Base-by-base conservation (phyloP, 2,888 invertebrate species). In the Bibio marci region DNA sequence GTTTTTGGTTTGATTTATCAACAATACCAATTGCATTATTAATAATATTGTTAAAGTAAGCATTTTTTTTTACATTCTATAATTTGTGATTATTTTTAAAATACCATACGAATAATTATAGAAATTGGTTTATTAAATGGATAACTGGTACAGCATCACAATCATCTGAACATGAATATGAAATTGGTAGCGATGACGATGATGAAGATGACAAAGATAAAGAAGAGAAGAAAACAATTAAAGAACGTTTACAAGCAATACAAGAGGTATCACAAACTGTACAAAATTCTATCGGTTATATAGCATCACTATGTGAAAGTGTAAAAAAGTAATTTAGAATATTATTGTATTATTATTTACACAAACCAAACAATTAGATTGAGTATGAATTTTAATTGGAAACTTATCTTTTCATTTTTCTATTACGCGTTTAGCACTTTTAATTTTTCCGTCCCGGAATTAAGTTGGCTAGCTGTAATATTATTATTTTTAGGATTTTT, bases 181-280 rank as follows among this genome's bases (percentile, higher is more conserved):
- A 80, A 48, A 53, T 72, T 43, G 75, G 69, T 30, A 76, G 76
- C 48, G 78, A 83, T 51, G 86, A 86, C 44, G 90, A 91, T 40
- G 92, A 92, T 46, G 91, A 92, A 14, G 83, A 85, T 43, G 90
- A 91, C 51, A 82, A 80, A 52, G 87, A 90, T 55, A 87, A 86
- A 68, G 94, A 94, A 59, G 94, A 92, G 57, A 94, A 92, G 59
- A 92, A 91, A 63, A 86, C 88, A 48, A 67, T 97, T 39, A 90
- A 92, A 57, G 92, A 94, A 59, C 74, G 88, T 43, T 63, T 97
- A 31, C 90, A 90, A 61, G 86, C 91, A 3, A 90, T 97, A 49
- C 95, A 97, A 59, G 97, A 98, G 62, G 94, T 95, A 3, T 92
- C 95, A 14, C 85, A 91, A 53, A 85, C 86, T 40, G 92, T 98